A percentile compares a stretch with the other conserved stretches of the same genome.
phyloP scores from a whole-genome alignment of 2,888 invertebrate genomes.

The Timandra comae region DNA sequence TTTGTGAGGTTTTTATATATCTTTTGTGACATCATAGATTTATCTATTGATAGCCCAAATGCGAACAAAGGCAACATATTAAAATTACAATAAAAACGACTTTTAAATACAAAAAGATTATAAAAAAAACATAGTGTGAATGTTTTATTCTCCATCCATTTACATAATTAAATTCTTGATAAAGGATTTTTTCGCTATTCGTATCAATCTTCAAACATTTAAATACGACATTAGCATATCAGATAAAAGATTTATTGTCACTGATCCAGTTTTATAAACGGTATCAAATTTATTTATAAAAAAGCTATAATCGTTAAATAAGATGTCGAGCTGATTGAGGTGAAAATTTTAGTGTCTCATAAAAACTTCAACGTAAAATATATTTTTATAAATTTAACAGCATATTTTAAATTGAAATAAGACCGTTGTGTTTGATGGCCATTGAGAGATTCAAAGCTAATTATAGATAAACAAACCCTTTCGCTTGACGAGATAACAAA shows the following conservation, averaged over 20 bases:
- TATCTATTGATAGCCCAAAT: too few relatives aligned
- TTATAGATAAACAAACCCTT: slow-evolving; percentile 35
- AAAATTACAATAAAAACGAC: slow-evolving; percentile 6
- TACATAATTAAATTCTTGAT: slow-evolving; percentile 50
- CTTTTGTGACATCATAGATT: too few relatives aligned
- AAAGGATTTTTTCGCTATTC: slow-evolving; percentile 41
- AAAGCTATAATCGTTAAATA: slow-evolving; percentile 20
- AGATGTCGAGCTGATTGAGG: slow-evolving; percentile 1
- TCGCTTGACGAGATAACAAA: slow-evolving; percentile 31
- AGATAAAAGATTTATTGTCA: slow-evolving; percentile 33
- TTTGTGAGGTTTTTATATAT: too few relatives aligned
- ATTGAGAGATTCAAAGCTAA: slow-evolving; percentile 24
- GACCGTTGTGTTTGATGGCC: slow-evolving; percentile 9
- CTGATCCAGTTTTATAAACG: slow-evolving; percentile 22
- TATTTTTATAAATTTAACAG: too few relatives aligned
- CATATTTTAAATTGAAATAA: slow-evolving; percentile 5
- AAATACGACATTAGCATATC: slow-evolving; percentile 52
- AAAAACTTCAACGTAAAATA: slow-evolving; percentile 9
- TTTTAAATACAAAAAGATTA: slow-evolving; percentile 14
- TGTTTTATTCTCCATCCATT: slow-evolving; percentile 37
- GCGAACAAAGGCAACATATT: too few relatives aligned
- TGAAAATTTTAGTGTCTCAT: slow-evolving; percentile 13
- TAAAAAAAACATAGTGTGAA: too few relatives aligned
- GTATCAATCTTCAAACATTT: slow-evolving; percentile 42
- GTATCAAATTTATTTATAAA: slow-evolving; percentile 18